Base-by-base conservation (phyloP, 2,888 invertebrate species). In the Platycnemis pennipes region DNA sequence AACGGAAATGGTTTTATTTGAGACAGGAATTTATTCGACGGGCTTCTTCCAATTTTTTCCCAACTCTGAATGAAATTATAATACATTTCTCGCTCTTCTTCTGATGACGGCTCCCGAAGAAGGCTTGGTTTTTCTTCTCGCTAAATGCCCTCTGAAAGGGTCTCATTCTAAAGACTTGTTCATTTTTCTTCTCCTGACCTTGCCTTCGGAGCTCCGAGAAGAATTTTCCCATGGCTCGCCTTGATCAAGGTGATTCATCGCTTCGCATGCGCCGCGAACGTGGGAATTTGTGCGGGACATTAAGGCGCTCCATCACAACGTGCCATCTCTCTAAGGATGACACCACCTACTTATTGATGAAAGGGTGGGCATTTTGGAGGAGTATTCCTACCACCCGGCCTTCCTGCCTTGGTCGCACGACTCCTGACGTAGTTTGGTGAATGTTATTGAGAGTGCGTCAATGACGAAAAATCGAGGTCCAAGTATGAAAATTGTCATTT, bases 211-310 rank as follows among this genome's bases (percentile, higher is more conserved):
- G 77, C 16, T 26, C 5, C 77, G 37, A 11, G 31, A 37, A 77
- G 77, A 77, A 77, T 77, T 77, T 77, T 77, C 77, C 37, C 77
- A 26, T 1, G 8, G 31, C 77, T 77, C 31, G 77, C 37, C 37
- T 37, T 77, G 77, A 37, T 77, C 77, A 37, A 77, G 77, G 77
- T 77, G 77, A 77, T 77, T 13, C 77, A 16, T 77, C 77, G 77
- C 77, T 77, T 77, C 37, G 77, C 37, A 11, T n/a, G 31, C 7
- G 69, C 69, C 37, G 77, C 77, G 31, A 77, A 37, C 77, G 37
- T 77, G 77, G 77, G 77, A 77, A 77, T 31, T 4, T 7, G 37
- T 37, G 37, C 77, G 37, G 37, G 16, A 37, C 37, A 77, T 77
- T 77, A 77, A 77, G n/a, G 77, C 37, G 77, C 37, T 37, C 13